Conservation (phyloP, 2,888 invertebrate genomes). For the Graphium colonna region DNA sequence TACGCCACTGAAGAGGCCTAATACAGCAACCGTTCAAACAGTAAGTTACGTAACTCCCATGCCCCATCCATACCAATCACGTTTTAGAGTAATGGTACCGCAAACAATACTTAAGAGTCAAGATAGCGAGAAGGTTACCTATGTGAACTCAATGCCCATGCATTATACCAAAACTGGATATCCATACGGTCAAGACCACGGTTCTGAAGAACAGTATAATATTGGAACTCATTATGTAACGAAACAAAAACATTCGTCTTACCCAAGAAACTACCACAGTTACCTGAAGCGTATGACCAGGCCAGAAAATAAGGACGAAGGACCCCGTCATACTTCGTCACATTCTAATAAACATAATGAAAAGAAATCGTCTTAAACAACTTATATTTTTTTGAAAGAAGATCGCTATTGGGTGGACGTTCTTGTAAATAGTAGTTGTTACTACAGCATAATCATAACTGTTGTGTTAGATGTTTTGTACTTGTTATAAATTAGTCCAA, state of each 20-base stretch:
- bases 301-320: slow-evolving; percentile 45
- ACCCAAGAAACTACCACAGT: slow-evolving; percentile 62
- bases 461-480: not conserved
- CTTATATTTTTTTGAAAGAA: not conserved
- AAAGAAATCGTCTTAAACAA: slow-evolving; percentile 40
- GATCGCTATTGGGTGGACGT: slow-evolving; percentile 15
- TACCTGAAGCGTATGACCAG: slow-evolving; percentile 64
- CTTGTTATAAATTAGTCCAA: not conserved
- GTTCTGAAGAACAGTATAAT: slow-evolving; percentile 53
- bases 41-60: slow-evolving; percentile 70
- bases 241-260: slow-evolving; percentile 42
- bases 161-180: slow-evolving; percentile 41
- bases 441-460: slow-evolving; percentile 14
- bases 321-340: slow-evolving; percentile 20
- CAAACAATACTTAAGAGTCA: slow-evolving; percentile 59
- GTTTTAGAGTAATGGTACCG: slow-evolving; percentile 67
- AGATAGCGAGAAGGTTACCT: slow-evolving; percentile 55
- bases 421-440: slow-evolving; percentile 15
- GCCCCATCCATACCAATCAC: slow-evolving; percentile 58
- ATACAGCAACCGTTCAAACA: slow-evolving; percentile 48
- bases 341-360: slow-evolving; percentile 43
- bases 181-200: slow-evolving; percentile 42
- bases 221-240: slow-evolving; percentile 45
- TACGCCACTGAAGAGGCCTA: slow-evolving; percentile 40
- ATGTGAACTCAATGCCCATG: slow-evolving; percentile 59